phyloP scores from a whole-genome alignment of 2,113 vertebrate genomes.

The Sceloporus tristichus region DNA sequence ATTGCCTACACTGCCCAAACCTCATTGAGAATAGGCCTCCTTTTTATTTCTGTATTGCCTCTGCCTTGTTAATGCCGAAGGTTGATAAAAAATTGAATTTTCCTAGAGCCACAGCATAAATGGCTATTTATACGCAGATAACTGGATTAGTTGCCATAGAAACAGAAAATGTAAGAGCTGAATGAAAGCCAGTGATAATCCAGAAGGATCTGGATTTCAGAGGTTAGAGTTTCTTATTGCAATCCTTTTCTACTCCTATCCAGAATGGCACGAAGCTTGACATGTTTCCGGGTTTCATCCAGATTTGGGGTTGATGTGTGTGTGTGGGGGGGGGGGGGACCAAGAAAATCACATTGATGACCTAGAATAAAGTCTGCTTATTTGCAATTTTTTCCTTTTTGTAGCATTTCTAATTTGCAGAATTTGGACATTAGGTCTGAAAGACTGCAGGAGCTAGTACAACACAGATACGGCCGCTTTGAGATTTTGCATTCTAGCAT shows the following conservation, averaged over 20 bases:
- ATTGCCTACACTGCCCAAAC: slow-evolving; percentile 34
- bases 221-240: not conserved
- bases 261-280: too few relatives aligned
- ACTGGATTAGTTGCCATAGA: slow-evolving; percentile 71
- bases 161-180: slow-evolving; percentile 63
- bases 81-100: slow-evolving; percentile 64
- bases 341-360: not conserved
- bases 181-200: slow-evolving; percentile 38
- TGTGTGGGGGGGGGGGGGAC: too few relatives aligned
- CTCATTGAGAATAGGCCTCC: slow-evolving; percentile 41
- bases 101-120: slow-evolving; percentile 61
- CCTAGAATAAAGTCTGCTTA: not conserved
- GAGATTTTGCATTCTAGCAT: slow-evolving; percentile 32
- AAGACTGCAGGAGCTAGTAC: not conserved
- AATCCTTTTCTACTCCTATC: not conserved
- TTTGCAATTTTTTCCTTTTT: not conserved
- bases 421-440: not conserved
- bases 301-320: not conserved
- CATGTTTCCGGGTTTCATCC: not conserved
- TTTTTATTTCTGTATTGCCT: slow-evolving; percentile 30
- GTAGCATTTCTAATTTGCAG: not conserved
- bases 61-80: slow-evolving; percentile 35
- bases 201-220: not conserved
- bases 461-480: not conserved
- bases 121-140: slow-evolving; percentile 69